Evolutionary conservation across 2,797 vertebrate species (phyloP).

Genomic region (Hephaestus fuliginosus): DNA sequence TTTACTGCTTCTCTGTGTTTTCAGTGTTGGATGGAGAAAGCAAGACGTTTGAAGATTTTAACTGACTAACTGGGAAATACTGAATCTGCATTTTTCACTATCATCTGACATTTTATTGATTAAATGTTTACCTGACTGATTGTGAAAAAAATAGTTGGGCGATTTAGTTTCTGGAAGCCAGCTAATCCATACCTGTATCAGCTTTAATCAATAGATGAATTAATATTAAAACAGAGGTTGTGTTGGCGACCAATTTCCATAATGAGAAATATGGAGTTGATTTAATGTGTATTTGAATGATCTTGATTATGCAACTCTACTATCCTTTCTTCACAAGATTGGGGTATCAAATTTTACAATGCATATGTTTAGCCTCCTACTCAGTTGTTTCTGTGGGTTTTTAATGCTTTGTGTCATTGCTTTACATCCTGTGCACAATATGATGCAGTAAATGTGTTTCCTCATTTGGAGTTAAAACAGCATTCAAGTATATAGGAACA

Average conservation of each 20-base stretch:
- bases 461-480: not conserved
- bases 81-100: too few relatives aligned
- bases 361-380: not conserved
- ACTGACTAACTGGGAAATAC: too few relatives aligned
- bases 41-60: not conserved
- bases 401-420: not conserved
- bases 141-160: not conserved
- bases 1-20: not conserved
- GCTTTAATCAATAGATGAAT: not conserved
- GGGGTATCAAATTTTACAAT: not conserved
- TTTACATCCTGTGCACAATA: not conserved
- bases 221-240: not conserved
- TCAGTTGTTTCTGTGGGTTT: not conserved
- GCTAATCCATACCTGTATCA: not conserved
- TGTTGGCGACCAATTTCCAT: not conserved
- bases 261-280: not conserved
- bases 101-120: not conserved
- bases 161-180: not conserved
- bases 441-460: not conserved
- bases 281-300: not conserved
- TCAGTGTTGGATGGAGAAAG: not conserved
- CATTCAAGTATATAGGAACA: not conserved
- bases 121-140: conserved; percentile 1
- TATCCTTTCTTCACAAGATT: not conserved
- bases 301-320: not conserved